These are phyloP conservation scores for Cheirogaleus major DNA, from an alignment of 2,797 vertebrate species.

Conservation along the genomic window DNA sequence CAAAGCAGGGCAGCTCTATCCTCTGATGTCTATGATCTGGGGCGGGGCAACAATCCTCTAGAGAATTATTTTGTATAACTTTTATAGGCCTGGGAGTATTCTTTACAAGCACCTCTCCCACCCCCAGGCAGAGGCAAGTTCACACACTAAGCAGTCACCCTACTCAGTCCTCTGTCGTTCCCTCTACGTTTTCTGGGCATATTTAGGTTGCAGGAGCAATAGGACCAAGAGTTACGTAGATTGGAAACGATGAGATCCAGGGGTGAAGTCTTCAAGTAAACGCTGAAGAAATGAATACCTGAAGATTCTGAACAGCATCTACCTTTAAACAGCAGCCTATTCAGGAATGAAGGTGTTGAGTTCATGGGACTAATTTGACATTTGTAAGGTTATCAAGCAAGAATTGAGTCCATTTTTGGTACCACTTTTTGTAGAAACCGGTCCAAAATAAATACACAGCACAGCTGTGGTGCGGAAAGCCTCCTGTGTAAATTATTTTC, in stretches of 20 bases:
- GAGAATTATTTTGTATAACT: conserved; percentile 33
- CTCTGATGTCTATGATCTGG: conserved; percentile 78
- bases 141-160: background rate
- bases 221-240: conserved; percentile 32
- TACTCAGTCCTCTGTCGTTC: background rate
- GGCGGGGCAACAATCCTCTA: conserved; percentile 26
- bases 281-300: conserved; percentile 29
- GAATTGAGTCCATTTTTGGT: conserved; percentile 72
- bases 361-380: conserved; percentile 61
- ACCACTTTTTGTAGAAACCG: conserved; percentile 54
- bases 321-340: conserved; percentile 26
- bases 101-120: conserved; percentile 65
- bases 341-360: background rate
- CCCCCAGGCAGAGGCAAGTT: conserved; percentile 25
- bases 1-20: conserved; percentile 66
- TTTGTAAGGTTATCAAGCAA: conserved; percentile 77
- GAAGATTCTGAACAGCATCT: conserved; percentile 42
- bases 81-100: background rate
- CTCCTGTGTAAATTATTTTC: conserved; percentile 87
- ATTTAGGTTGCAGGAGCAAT: conserved; percentile 39
- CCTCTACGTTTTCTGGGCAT: background rate
- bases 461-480: conserved; percentile 83
- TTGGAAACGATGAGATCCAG: conserved; percentile 46
- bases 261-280: conserved; percentile 14
- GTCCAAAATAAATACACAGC: conserved; percentile 81